Base-by-base conservation (phyloP, 1,140 invertebrate species). In the Euura lappo region DNA sequence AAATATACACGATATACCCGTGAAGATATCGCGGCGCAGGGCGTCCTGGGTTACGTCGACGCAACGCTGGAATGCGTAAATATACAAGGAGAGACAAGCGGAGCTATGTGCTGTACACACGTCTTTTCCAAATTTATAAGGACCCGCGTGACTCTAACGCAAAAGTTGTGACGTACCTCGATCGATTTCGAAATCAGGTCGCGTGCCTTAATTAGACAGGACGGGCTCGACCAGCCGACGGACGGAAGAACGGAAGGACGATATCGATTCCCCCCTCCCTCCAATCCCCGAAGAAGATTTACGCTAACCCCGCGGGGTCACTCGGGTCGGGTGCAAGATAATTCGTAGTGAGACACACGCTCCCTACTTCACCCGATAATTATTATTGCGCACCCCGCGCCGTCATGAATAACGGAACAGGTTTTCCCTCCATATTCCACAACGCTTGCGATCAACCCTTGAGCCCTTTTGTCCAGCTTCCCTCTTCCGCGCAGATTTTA, bases 1-100 rank as follows among this genome's bases (percentile, higher is more conserved):
- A 86, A 86, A 87, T 87, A 87, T 86, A 87, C 85, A 86, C 73
- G 77, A 77, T 60, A 60, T 8, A 60, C 81, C 84, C 77, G 80
- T 77, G 81, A 82, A 81, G 84, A 85, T 83, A 83, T 86, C 85
- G 86, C 82, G 80, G 76, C 76, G 77, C 80, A 79, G 77, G 79
- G 77, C 84, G 81, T 83, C 84, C 85, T 86, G 84, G 80, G 84
- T 85, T 84, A 84, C 85, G 78, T 85, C 81, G 77, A 78, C 51
- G 51, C 8, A 11, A n/a, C 13, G 51, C 51, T 79, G 84, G 85
- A 80, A 86, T 86, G 81, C 77, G 78, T 87, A 87, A 87, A 87
- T 86, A 87, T 86, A 87, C 85, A 87, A 79, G 51, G 74, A 70
- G 75, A 78, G 74, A 74, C 79, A 79, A 74, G 72, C 60, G n/a